Percentiles rank a stretch among this genome's conserved stretches.
phyloP scores from a whole-genome alignment of 2,888 invertebrate genomes.

The Leptinotarsa tumamoca region DNA sequence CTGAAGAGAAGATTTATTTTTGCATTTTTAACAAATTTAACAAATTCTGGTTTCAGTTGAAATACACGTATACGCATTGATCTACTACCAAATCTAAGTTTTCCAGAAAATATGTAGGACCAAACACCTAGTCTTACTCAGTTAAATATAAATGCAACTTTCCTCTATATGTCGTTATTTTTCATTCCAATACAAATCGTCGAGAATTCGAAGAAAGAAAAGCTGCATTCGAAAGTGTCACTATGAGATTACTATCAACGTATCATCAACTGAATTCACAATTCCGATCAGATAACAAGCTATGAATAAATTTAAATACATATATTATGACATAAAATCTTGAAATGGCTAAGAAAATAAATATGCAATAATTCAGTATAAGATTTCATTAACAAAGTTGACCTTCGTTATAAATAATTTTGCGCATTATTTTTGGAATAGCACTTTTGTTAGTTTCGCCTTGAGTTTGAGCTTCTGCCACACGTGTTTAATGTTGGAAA shows the following conservation, averaged over 20 bases:
- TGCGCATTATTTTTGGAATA: conserved; percentile 19
- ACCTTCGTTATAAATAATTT: conserved; percentile 11
- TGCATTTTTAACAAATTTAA: too few relatives aligned
- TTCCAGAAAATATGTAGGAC: too few relatives aligned
- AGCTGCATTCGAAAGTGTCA: too few relatives aligned
- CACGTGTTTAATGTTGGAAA: conserved; percentile 1
- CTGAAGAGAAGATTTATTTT: too few relatives aligned
- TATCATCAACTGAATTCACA: background rate
- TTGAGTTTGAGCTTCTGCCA: background rate
- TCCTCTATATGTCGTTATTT: too few relatives aligned
- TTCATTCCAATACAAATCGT: too few relatives aligned
- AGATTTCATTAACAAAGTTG: conserved; percentile 6
- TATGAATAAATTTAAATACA: background rate
- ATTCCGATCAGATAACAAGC: background rate
- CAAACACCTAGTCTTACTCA: too few relatives aligned
- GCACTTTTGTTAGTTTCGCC: background rate
- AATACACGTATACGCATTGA: too few relatives aligned
- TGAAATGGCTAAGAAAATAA: background rate
- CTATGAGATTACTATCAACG: background rate
- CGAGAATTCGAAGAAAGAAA: too few relatives aligned
- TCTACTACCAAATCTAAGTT: too few relatives aligned
- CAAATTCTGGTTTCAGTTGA: too few relatives aligned
- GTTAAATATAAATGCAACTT: too few relatives aligned
- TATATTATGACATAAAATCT: background rate
- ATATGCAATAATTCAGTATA: background rate